phyloP scores from a whole-genome alignment of 2,113 vertebrate genomes.

The Gavialis gangeticus region DNA sequence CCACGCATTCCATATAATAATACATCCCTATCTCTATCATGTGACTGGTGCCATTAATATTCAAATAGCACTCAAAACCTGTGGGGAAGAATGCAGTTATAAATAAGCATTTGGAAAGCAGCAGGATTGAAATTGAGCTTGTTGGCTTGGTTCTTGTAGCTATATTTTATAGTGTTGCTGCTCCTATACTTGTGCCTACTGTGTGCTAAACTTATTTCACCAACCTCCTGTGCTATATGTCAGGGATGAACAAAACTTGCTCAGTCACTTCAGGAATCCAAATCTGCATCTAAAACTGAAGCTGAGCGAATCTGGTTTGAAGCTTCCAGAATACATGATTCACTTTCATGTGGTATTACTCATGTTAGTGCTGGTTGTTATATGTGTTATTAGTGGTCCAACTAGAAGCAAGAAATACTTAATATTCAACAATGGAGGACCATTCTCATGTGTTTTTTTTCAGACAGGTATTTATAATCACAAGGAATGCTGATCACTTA shows the following conservation, averaged over 20 bases:
- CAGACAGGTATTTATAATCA: no score
- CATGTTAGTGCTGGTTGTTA: no score
- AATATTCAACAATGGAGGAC: no score
- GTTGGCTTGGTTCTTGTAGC: background rate
- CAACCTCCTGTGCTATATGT: background rate
- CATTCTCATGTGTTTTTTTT: no score
- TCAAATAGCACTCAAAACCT: background rate
- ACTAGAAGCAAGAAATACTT: no score
- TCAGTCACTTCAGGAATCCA: background rate
- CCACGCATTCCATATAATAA: background rate
- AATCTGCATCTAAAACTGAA: background rate
- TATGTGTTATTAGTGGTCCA: no score
- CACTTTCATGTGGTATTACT: no score
- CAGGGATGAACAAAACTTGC: background rate
- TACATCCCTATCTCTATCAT: background rate
- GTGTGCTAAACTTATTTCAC: slow-evolving; percentile 35
- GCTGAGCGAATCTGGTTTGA: background rate
- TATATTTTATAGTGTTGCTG: slow-evolving; percentile 13
- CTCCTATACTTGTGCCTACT: background rate
- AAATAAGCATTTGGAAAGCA: slow-evolving; percentile 20
- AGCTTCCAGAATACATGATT: no score
- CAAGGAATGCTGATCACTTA: no score
- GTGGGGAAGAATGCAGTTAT: background rate
- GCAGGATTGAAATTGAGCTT: background rate
- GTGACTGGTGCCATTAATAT: background rate